Evolutionary conservation across 92 coral and sea anemone species (phyloP).

Genomic region (Paragorgia papillata): DNA sequence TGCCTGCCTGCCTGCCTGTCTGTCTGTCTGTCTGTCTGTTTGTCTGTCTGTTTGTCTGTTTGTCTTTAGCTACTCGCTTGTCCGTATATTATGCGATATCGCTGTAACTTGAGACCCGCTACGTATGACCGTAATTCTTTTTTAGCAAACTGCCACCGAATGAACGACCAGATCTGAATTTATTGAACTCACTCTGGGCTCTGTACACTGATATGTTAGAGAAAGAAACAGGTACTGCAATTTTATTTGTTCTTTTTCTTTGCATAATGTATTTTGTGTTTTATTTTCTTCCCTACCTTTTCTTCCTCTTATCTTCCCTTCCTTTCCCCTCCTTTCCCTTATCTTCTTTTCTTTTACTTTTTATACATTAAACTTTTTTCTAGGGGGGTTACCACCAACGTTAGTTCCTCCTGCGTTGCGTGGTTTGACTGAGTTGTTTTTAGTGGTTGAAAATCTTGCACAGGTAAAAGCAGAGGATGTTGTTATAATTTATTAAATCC

Average conservation of each 20-base stretch:
- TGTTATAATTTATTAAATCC: background rate
- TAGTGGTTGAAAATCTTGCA: slow-evolving; percentile 94
- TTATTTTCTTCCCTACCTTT: too few species aligned
- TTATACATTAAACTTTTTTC: background rate
- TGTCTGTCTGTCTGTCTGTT: too few species aligned
- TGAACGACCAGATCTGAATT: slow-evolving; percentile 89
- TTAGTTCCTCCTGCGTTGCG: slow-evolving; percentile 91
- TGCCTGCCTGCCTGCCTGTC: too few species aligned
- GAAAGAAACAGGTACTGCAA: slow-evolving; percentile 74
- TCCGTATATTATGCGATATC: background rate
- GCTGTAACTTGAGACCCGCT: too few species aligned
- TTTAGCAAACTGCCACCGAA: slow-evolving; percentile 33
- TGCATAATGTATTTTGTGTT: too few species aligned
- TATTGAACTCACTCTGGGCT: slow-evolving; percentile 95
- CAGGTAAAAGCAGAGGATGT: slow-evolving; percentile 61
- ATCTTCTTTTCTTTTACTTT: background rate
- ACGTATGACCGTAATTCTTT: too few species aligned
- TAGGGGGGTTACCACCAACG: slow-evolving; percentile 86
- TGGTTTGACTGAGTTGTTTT: slow-evolving; percentile 93
- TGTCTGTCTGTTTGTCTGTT: too few species aligned
- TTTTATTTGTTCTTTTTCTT: too few species aligned
- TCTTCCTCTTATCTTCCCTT: too few species aligned
- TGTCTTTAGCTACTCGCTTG: too few species aligned
- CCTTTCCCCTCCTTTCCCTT: background rate
- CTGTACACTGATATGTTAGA: slow-evolving; percentile 97